phyloP scores from a whole-genome alignment of 2,113 vertebrate genomes.

The Phylloscopus trochiloides region DNA sequence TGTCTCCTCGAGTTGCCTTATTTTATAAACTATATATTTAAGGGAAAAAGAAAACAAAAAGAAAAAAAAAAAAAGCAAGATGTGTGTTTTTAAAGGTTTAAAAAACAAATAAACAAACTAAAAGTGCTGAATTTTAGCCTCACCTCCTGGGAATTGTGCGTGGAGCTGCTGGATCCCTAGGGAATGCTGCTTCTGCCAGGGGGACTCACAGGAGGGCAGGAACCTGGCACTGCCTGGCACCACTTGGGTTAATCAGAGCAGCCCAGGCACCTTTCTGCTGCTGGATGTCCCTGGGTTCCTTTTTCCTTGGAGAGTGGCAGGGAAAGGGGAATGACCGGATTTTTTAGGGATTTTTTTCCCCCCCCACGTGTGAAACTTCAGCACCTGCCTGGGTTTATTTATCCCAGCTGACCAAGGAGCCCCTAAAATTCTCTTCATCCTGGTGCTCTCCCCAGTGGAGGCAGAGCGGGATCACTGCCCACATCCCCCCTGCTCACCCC shows the following conservation, averaged over 20 bases:
- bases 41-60: neutral
- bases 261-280: neutral
- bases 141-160: neutral
- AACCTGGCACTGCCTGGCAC: neutral
- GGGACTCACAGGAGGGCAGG: neutral
- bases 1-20: slow-evolving; percentile 57
- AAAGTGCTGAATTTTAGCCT: neutral
- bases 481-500: neutral
- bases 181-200: neutral
- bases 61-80: neutral
- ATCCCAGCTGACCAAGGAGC: neutral
- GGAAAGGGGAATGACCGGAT: neutral
- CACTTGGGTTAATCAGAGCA: neutral
- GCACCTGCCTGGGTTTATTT: neutral
- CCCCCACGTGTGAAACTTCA: accelerated
- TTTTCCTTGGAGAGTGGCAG: neutral
- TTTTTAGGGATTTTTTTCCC: neutral
- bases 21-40: slow-evolving; percentile 52
- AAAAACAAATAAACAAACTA: neutral
- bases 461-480: neutral
- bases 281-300: neutral
- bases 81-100: slow-evolving; percentile 14
- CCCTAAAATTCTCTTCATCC: neutral
- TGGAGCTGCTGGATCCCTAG: neutral
- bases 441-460: neutral